Conservation (phyloP, 2,888 invertebrate genomes). For the Hololepta plana region DNA sequence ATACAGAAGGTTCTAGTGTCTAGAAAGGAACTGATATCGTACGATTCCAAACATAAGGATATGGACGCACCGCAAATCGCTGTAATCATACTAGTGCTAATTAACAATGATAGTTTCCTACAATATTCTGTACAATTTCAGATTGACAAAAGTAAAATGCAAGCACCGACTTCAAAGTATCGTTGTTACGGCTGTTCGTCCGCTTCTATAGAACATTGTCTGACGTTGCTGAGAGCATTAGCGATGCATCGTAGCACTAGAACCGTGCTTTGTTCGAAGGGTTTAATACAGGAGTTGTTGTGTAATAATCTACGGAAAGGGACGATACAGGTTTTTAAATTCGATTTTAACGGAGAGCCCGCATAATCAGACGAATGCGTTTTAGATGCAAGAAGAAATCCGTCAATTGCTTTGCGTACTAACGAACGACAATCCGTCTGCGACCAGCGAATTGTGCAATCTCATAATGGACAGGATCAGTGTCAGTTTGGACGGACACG, state of each 20-base stretch:
- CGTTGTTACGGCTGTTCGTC: slow-evolving; percentile 78
- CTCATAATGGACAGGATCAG: slow-evolving; percentile 70
- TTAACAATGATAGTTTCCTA: too few relatives aligned
- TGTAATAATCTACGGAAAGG: slow-evolving; percentile 81
- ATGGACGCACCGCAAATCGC: slow-evolving; percentile 16
- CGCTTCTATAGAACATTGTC: slow-evolving; percentile 84
- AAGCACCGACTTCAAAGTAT: slow-evolving; percentile 4
- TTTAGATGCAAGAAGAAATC: slow-evolving; percentile 70
- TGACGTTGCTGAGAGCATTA: slow-evolving; percentile 75
- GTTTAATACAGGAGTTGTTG: slow-evolving; percentile 75
- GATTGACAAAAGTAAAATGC: too few relatives aligned
- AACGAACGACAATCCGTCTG: slow-evolving; percentile 68
- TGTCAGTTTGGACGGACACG: slow-evolving; percentile 52
- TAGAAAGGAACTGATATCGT: slow-evolving; percentile 75
- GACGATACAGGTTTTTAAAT: slow-evolving; percentile 40
- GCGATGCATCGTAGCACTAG: slow-evolving; percentile 64
- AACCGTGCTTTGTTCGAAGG: slow-evolving; percentile 60
- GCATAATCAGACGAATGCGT: slow-evolving; percentile 5
- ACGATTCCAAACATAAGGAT: slow-evolving; percentile 70
- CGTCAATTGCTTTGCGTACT: slow-evolving; percentile 73
- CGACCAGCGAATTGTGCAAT: slow-evolving; percentile 68
- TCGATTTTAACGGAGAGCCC: slow-evolving; percentile 1
- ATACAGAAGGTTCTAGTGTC: slow-evolving; percentile 85
- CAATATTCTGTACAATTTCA: too few relatives aligned
- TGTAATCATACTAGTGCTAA: slow-evolving; percentile 2